Evolutionary conservation across 2,888 invertebrate species (phyloP).

Genomic region (Prosopocoilus inquinatus): DNA sequence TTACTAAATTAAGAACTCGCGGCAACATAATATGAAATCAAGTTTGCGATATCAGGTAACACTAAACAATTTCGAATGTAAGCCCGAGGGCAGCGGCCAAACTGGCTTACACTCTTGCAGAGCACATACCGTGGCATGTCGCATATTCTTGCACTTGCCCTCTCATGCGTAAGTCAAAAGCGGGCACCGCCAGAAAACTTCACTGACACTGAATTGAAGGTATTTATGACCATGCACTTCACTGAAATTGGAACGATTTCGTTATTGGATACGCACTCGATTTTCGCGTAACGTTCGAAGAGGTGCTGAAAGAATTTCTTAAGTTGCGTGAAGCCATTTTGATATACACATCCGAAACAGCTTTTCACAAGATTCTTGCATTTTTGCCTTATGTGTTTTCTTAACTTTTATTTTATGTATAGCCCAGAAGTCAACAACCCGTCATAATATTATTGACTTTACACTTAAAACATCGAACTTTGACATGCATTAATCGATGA

Average conservation of each 20-base stretch:
- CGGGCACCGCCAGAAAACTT: slow-evolving; percentile 4
- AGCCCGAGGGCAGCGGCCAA: slow-evolving; percentile 16
- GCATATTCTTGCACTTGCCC: slow-evolving; percentile 31
- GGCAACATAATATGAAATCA: background rate
- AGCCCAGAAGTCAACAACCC: too few relatives aligned
- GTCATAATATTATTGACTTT: too few relatives aligned
- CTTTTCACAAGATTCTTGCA: too few relatives aligned
- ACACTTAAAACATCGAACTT: too few relatives aligned
- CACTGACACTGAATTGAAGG: slow-evolving; percentile 8
- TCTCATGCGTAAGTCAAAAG: slow-evolving; percentile 32
- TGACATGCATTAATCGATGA: too few relatives aligned
- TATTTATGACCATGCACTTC: background rate
- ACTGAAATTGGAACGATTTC: background rate
- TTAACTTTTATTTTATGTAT: too few relatives aligned
- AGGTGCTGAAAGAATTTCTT: slow-evolving; percentile 2
- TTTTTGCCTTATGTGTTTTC: too few relatives aligned
- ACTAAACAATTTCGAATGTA: slow-evolving; percentile 8
- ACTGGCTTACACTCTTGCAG: slow-evolving; percentile 21
- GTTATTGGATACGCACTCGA: background rate
- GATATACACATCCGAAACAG: too few relatives aligned
- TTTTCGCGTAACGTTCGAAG: slow-evolving; percentile 5
- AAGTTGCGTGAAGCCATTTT: background rate
- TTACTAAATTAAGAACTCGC: background rate
- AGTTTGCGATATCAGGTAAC: slow-evolving; percentile 7
- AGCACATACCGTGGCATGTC: slow-evolving; percentile 35